These are phyloP conservation scores for Eilema sororculum DNA, from an alignment of 2,888 invertebrate genomes.

Conservation along the genomic window DNA sequence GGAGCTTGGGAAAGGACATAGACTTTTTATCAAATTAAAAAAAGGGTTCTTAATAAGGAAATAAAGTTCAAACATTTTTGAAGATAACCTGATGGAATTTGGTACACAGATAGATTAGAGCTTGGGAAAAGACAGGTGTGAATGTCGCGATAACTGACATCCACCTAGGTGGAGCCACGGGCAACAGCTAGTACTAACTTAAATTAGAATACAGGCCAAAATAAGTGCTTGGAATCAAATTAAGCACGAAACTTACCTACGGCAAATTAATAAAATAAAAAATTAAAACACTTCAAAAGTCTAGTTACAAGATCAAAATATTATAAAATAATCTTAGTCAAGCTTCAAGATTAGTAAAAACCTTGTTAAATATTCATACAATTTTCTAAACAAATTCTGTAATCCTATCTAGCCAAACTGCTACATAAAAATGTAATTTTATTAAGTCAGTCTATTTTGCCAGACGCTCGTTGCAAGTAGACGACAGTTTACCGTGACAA, in stretches of 20 bases:
- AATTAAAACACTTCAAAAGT: not conserved
- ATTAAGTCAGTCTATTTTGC: slow-evolving; percentile 30
- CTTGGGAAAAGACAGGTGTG: too few relatives aligned
- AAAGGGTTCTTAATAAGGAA: too few relatives aligned
- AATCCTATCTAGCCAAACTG: not conserved
- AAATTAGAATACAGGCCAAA: not conserved
- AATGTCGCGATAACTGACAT: too few relatives aligned
- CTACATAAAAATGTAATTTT: slow-evolving; percentile 31
- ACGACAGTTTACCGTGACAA: slow-evolving; percentile 26
- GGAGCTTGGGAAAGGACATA: too few relatives aligned
- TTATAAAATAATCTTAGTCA: not conserved
- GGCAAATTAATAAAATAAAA: not conserved
- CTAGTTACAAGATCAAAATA: not conserved
- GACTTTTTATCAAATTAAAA: too few relatives aligned
- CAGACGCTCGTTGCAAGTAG: slow-evolving; percentile 26
- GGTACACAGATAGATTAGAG: too few relatives aligned
- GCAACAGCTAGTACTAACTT: not conserved
- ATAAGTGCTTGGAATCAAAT: not conserved
- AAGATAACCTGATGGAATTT: too few relatives aligned
- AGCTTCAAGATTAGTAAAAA: not conserved
- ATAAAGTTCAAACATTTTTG: too few relatives aligned
- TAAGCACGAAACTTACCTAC: not conserved
- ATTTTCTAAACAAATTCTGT: not conserved
- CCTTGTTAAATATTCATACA: slow-evolving; percentile 11
- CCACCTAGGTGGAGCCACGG: too few relatives aligned